phyloP scores from a whole-genome alignment of 2,113 vertebrate species.

The Danio rerio region DNA sequence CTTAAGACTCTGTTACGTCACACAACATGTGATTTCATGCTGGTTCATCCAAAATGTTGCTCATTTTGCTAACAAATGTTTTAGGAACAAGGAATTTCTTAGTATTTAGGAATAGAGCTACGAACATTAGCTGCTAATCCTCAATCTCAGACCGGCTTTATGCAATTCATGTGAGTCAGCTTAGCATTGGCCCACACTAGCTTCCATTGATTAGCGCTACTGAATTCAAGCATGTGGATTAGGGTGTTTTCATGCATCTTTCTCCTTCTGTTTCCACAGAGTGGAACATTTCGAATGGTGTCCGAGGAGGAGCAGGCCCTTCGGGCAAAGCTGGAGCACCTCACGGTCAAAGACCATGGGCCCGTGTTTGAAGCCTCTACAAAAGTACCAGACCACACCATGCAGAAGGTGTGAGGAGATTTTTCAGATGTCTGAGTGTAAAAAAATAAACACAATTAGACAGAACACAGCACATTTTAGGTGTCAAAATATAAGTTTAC shows the following conservation, averaged over 20 bases:
- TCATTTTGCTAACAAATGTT: conserved; percentile 19
- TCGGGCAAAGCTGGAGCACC: conserved; percentile 87
- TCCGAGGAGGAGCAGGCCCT: conserved; percentile 95
- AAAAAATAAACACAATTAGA: neutral
- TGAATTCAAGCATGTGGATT: conserved; percentile 53
- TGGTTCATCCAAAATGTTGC: neutral
- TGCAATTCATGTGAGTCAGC: conserved; percentile 73
- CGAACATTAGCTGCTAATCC: conserved; percentile 65
- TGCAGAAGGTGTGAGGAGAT: conserved; percentile 86
- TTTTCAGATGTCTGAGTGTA: neutral
- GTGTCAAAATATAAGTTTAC: neutral
- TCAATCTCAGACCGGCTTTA: conserved; percentile 64
- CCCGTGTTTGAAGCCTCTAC: conserved; percentile 85
- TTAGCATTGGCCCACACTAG: conserved; percentile 68
- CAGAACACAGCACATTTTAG: neutral
- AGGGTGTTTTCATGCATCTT: conserved; percentile 29
- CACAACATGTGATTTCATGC: neutral
- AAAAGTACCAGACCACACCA: conserved; percentile 86
- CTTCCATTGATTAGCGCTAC: conserved; percentile 64
- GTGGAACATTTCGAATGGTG: conserved; percentile 90
- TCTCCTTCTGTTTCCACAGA: conserved; percentile 68
- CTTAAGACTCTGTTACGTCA: conserved; percentile 17
- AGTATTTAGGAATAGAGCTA: neutral
- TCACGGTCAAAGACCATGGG: conserved; percentile 94
- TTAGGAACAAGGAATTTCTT: conserved; percentile 25